Evolutionary conservation across 2,797 vertebrate species (phyloP), one percentile per base, ranked within the genome.

Genomic region (Lutjanus campechanus): DNA sequence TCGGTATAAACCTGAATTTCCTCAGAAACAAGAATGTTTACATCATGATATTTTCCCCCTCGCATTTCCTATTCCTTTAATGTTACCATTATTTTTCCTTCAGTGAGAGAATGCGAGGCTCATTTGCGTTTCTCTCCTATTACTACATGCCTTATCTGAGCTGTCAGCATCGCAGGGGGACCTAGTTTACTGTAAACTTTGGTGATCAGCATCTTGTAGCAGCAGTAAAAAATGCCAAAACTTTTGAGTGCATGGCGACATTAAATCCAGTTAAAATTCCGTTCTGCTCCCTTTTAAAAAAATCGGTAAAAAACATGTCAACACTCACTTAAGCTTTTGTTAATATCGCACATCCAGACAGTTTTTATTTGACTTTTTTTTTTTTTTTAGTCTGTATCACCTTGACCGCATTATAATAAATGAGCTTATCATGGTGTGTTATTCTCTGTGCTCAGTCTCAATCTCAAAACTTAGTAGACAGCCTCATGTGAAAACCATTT

Each of bases 121-220:
- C 36, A 62, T 76, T 46, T 56, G 7, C 1, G 7, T 65, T n/a
- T 56, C 36, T 22, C 54, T 58, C 22, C 55, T 62, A 25, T 79
- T 53, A 62, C 50, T 4, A n/a, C 16, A 62, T 76, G 41, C 25
- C 60, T 77, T 72, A 58, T 67, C 59, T 43, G 59, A 77, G 69
- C 62, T 72, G 68, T 76, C 63, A 68, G 8, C 58, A 51, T 13
- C 22, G 58, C 55, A 20, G 61, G n/a, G 46, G 43, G 40, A 47
- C 22, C 58, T 19, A 4, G 17, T 69, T 83, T 74, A 50, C 50
- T 46, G n/a, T 65, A 54, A 55, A 77, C 36, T 69, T 40, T 49
- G 25, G 41, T 60, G 70, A 66, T 67, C 56, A 65, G 62, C 61
- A 51, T 62, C 56, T 79, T 65, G 47, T 62, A 8, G 53, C 61